These are phyloP conservation scores for Ctena decussata DNA, from an alignment of 2,888 invertebrate genomes.

Conservation along the genomic window DNA sequence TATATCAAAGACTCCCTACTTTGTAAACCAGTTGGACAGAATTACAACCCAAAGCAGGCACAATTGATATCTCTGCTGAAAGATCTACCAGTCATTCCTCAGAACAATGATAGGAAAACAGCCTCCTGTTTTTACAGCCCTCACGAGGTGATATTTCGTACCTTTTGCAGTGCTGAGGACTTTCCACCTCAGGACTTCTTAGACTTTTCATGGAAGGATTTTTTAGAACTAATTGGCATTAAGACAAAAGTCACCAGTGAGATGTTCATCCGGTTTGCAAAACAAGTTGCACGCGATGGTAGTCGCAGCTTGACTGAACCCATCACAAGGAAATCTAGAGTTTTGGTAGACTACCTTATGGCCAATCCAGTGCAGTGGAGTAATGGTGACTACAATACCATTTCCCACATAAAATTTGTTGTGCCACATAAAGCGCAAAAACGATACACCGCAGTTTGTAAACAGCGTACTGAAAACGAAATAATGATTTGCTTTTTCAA, in stretches of 20 bases:
- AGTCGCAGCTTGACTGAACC: not conserved
- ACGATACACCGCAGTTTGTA: not conserved
- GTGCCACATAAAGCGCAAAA: constrained; percentile 19
- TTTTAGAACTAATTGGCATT: constrained; percentile 41
- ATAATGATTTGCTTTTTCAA: constrained; percentile 50
- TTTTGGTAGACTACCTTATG: constrained; percentile 10
- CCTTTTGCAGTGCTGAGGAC: not conserved
- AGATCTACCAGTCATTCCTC: not conserved
- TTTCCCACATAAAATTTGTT: constrained; percentile 52
- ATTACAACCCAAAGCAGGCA: not conserved
- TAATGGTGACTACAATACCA: not conserved
- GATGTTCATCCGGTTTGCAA: constrained; percentile 43
- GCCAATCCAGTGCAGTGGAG: not conserved
- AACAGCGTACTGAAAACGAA: constrained; percentile 4
- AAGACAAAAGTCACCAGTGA: constrained; percentile 13
- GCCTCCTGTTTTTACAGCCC: constrained; percentile 8
- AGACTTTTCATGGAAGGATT: constrained; percentile 24
- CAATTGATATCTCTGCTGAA: not conserved
- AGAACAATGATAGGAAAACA: not conserved
- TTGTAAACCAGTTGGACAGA: not conserved
- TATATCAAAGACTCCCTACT: constrained; percentile 19
- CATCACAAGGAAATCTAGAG: constrained; percentile 29
- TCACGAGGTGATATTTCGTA: constrained; percentile 14
- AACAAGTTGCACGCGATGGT: constrained; percentile 25
- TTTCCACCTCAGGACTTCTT: constrained; percentile 41